Base-by-base conservation (phyloP, 2,797 vertebrate genomes). In the Pygocentrus nattereri region DNA sequence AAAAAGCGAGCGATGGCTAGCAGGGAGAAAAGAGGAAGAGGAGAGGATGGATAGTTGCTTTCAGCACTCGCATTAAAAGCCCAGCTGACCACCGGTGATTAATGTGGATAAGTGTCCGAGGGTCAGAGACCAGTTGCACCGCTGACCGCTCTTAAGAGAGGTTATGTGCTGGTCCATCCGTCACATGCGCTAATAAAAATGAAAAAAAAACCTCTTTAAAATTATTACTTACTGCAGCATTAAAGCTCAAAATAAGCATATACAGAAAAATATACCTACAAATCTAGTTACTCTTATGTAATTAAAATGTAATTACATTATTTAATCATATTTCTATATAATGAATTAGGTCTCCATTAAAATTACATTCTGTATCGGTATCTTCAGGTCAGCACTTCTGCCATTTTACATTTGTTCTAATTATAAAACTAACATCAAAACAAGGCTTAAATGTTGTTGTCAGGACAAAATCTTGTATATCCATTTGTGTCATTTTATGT, bases 101-200 rank as follows among this genome's bases (percentile, higher is more conserved):
- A 98, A 98, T 98, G 96, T 94, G 94, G 94, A 93, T 96, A 96
- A 98, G 97, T 95, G 96, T 95, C 95, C 95, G 87, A 88, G 93
- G 96, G 96, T 97, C 94, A 93, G 88, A 92, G 91, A 93, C 92
- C 90, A 91, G 93, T 93, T 92, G 93, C 90, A 81, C 88, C 90
- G 91, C 91, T 93, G 91, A 92, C 94, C 94, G 92, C 94, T 93
- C 94, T 95, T 96, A 96, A 96, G 94, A 96, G 92, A 95, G 97
- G 96, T 97, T 96, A 95, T 88, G 82, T 87, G 90, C 91, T 90
- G 87, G 85, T 86, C 92, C 94, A 96, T 97, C 93, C 94, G 93
- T 97, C 95, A 72, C 47, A 11, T 44, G 10, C 54, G 49, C 23
- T 64, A 31, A 19, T 38, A 13, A n/a, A 67, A n/a, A n/a, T n/a